Conservation (phyloP, 2,888 invertebrate genomes). For the Acanthosepion pharaonis region DNA sequence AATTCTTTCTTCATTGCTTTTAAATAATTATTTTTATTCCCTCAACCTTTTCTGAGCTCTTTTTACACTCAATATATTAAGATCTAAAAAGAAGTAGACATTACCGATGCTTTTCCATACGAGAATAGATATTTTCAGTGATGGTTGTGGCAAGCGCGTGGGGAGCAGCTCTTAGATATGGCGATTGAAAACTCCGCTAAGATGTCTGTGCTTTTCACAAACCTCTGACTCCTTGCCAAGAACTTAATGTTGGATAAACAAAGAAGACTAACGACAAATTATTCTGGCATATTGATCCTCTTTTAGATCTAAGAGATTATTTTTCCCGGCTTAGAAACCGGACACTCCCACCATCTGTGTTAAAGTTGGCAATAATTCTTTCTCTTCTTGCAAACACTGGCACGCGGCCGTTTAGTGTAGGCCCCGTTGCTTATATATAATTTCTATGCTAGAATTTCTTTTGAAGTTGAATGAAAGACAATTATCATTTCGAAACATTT, state of each 20-base stretch:
- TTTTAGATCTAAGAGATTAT: slow-evolving; percentile 6
- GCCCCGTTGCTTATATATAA: too few species aligned
- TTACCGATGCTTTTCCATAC: neutral
- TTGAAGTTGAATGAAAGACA: too few species aligned
- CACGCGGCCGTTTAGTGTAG: too few species aligned
- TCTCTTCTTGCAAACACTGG: neutral
- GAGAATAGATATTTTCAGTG: neutral
- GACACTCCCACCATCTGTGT: neutral
- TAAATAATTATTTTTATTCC: too few species aligned
- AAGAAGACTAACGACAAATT: neutral
- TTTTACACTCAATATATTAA: neutral
- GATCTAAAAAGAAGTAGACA: neutral
- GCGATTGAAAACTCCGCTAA: neutral
- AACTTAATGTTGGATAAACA: neutral
- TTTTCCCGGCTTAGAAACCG: neutral
- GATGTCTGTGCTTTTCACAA: neutral
- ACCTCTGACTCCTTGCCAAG: neutral
- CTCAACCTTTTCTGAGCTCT: too few species aligned
- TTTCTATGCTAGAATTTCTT: too few species aligned
- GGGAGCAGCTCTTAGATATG: neutral
- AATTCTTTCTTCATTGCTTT: too few species aligned
- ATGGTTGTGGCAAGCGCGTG: neutral
- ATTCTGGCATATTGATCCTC: neutral
- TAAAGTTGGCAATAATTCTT: neutral
- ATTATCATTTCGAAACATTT: too few species aligned